Base-by-base conservation (phyloP, 2,888 invertebrate species). In the Chirona hameri region DNA sequence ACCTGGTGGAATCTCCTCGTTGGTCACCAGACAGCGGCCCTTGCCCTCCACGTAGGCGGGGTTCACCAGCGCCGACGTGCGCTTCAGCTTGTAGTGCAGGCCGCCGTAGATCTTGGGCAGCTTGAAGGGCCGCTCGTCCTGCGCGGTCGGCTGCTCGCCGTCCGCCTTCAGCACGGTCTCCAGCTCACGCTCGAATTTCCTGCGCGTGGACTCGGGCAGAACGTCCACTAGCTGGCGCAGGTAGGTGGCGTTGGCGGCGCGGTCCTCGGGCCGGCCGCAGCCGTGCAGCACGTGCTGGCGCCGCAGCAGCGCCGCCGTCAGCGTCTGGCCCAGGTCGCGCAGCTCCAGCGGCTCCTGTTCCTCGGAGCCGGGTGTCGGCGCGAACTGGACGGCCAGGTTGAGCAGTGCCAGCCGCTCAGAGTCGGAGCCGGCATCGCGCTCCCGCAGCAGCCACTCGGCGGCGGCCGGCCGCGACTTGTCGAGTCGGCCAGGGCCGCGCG, bases 21-120 rank as follows among this genome's bases (percentile, higher is more conserved):
- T 86, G 81, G 86, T 86, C 69, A 86, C 84, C 81, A 86, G 83
- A 81, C 85, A 86, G 52, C 86, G 84, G 69, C 86, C 86, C 82
- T 84, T 85, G 57, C 83, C 85, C 72, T 84, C 84, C 24, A 79
- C 82, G 29, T 81, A 81, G 60, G 82, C 57, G 27, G 83, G 82
- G 69, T 83, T 83, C 18, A 84, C 65, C 7, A 82, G 83, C 1
- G 82, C 81, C 24, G 83, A 83, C n/a, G 82, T 82, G n/a, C 82
- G 79, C 15, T 81, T 72, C 72, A 84, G 83, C 79, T 21, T 80
- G 29, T 80, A 39, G 60, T 83, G 83, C n/a, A 52, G 39, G 1
- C 83, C 83, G 46, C 80, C 69, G 24, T 69, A 83, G 27, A 81
- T 48, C 10, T 52, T 80, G 27, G 80, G 80, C 80, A 55, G 80